Conservation (phyloP, 2,888 invertebrate species). For the Kryphioiulus occultus region DNA sequence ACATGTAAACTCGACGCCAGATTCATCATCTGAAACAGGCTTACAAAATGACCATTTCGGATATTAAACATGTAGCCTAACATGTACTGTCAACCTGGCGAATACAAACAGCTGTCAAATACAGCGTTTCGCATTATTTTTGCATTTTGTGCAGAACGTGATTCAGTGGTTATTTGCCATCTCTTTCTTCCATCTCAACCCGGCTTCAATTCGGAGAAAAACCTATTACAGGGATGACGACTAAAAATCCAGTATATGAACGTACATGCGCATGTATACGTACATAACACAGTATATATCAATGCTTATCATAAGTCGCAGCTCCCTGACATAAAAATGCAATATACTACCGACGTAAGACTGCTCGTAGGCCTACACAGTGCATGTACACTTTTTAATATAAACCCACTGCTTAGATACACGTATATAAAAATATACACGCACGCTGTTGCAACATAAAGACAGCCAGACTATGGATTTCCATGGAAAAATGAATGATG, state of each 20-base stretch:
- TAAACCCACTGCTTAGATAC: neutral
- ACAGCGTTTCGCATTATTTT: neutral
- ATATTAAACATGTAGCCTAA: neutral
- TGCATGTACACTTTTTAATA: no score
- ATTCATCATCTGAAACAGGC: neutral
- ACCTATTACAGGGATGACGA: neutral
- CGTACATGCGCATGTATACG: neutral
- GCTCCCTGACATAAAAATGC: neutral
- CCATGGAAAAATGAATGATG: neutral
- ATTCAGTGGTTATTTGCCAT: neutral
- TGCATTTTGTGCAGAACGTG: neutral
- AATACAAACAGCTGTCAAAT: neutral
- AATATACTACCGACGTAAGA: neutral
- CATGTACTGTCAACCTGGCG: neutral
- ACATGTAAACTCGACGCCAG: neutral
- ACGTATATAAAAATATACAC: neutral
- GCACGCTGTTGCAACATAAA: neutral
- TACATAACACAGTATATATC: neutral
- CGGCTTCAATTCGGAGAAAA: neutral
- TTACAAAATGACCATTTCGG: neutral
- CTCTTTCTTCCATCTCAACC: neutral
- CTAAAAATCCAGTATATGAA: neutral
- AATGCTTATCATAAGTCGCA: constrained; percentile 11
- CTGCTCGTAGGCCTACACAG: neutral
- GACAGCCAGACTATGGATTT: neutral